Conservation (phyloP, 2,888 invertebrate species). For the Steinernema carpocapsae region DNA sequence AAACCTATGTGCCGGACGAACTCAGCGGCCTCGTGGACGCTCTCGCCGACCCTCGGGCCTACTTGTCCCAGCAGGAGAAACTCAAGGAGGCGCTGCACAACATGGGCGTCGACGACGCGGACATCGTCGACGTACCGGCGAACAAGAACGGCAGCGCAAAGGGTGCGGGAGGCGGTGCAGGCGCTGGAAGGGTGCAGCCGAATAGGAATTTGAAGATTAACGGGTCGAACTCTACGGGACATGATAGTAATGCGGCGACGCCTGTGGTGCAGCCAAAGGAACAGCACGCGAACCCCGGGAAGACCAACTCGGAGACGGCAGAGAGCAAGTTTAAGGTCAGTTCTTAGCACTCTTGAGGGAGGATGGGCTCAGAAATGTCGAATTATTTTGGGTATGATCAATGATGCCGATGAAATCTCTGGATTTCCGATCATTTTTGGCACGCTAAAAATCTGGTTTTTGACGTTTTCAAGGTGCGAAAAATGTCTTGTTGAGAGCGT, state of each 20-base stretch:
- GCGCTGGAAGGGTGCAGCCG: background rate
- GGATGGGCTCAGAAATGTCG: too few species aligned
- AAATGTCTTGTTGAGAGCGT: too few species aligned
- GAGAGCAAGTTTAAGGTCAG: conserved; percentile 22
- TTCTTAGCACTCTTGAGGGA: background rate
- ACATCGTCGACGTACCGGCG: conserved; percentile 53
- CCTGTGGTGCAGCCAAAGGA: conserved; percentile 11
- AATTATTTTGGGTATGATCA: too few species aligned
- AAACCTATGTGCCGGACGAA: conserved; percentile 95
- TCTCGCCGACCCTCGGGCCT: conserved; percentile 89
- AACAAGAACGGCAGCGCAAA: conserved; percentile 32
- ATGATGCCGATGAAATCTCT: too few species aligned
- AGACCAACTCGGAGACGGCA: background rate
- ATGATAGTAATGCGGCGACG: conserved; percentile 28
- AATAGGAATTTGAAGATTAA: conserved; percentile 25
- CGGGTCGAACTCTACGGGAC: conserved; percentile 30
- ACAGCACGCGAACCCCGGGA: conserved; percentile 1
- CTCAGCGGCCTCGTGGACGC: conserved; percentile 98
- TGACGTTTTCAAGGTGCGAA: too few species aligned
- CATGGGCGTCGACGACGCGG: conserved; percentile 67
- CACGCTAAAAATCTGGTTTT: too few species aligned
- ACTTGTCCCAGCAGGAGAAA: conserved; percentile 69
- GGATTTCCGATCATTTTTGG: too few species aligned
- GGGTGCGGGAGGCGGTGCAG: background rate
- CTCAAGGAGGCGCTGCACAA: conserved; percentile 65